Conservation (phyloP, 2,797 vertebrate genomes). For the Bovichtus diacanthus region DNA sequence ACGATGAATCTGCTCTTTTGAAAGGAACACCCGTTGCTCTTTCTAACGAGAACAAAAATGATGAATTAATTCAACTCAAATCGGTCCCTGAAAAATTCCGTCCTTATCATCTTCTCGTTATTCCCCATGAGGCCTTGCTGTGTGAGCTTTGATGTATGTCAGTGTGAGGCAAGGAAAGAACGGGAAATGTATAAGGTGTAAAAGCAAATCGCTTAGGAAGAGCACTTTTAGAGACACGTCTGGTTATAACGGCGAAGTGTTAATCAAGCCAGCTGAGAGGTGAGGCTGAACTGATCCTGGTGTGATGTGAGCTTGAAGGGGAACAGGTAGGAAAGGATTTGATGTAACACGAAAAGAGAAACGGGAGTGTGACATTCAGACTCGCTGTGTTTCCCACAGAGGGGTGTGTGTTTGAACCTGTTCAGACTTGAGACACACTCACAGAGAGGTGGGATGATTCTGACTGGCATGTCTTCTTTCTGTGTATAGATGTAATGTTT, state of each 20-base stretch:
- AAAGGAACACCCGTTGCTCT: neutral
- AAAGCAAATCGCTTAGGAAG: neutral
- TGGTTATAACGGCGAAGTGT: neutral
- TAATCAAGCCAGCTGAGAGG: slow-evolving; percentile 4
- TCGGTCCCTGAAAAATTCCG: neutral
- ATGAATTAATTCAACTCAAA: slow-evolving; percentile 6
- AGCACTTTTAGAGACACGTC: neutral
- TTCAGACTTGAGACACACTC: slow-evolving; percentile 31
- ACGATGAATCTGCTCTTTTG: neutral
- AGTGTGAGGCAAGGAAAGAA: neutral
- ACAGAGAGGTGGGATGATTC: neutral
- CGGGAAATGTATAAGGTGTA: slow-evolving; percentile 9
- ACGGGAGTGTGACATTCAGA: slow-evolving; percentile 14
- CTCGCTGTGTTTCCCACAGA: slow-evolving; percentile 2
- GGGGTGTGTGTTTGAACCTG: slow-evolving; percentile 25
- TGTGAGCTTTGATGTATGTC: neutral
- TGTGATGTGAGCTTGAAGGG: neutral
- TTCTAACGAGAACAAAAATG: neutral
- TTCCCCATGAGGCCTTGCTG: neutral
- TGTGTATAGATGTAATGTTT: neutral
- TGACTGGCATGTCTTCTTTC: neutral
- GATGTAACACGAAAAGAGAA: slow-evolving; percentile 9
- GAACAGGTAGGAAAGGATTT: slow-evolving; percentile 8
- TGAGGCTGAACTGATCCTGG: neutral
- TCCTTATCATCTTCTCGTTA: neutral